These are phyloP conservation scores for Epinephelus awoara DNA, from an alignment of 2,797 vertebrate species.

Conservation along the genomic window DNA sequence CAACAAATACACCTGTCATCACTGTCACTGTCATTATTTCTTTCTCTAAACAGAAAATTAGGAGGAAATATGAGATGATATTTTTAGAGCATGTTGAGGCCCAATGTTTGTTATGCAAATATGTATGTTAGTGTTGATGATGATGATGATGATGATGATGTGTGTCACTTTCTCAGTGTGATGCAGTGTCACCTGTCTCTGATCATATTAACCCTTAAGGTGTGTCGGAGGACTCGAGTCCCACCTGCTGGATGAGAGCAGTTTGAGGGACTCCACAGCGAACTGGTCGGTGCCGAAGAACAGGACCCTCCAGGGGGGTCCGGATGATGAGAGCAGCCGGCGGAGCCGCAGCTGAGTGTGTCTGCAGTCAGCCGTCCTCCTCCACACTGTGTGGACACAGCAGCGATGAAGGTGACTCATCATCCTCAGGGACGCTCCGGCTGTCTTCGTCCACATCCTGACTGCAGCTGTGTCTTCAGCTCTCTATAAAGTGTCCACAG, in stretches of 20 bases:
- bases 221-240: neutral
- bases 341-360: neutral
- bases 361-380: fast-evolving
- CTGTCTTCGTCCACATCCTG: constrained; percentile 53
- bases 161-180: no score
- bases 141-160: no score
- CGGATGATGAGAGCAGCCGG: constrained; percentile 32
- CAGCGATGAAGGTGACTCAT: neutral
- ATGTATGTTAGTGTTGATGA: no score
- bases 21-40: no score
- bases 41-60: no score
- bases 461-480: neutral
- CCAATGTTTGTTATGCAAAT: no score
- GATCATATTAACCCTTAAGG: no score
- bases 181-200: no score
- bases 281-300: constrained; percentile 95
- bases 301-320: constrained; percentile 90
- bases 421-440: neutral
- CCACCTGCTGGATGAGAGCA: constrained; percentile 87
- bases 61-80: no score
- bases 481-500: neutral
- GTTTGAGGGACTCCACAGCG: constrained; percentile 87
- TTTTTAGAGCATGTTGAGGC: no score
- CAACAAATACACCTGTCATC: no score
- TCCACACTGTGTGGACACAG: neutral